Percentiles rank a stretch among this genome's conserved stretches.
phyloP scores from a whole-genome alignment of 2,888 invertebrate species.

The Timandra comae region DNA sequence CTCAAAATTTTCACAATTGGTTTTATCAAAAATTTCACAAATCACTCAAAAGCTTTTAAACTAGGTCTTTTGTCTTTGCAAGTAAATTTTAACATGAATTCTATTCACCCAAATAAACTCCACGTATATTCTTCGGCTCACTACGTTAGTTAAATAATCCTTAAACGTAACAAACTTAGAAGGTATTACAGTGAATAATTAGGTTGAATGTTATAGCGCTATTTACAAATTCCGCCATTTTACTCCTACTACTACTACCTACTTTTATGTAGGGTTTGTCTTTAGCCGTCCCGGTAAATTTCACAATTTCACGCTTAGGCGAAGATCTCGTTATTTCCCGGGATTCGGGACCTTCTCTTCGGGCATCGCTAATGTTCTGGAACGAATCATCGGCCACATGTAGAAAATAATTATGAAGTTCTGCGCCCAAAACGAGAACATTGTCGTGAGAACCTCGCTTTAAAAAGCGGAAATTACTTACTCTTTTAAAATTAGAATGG shows the following conservation, averaged over 20 bases:
- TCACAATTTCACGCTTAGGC: slow-evolving; percentile 70
- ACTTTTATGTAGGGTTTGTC: slow-evolving; percentile 28
- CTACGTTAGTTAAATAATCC: too few species aligned
- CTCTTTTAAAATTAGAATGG: too few species aligned
- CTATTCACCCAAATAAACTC: too few species aligned
- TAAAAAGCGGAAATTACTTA: slow-evolving; percentile 44
- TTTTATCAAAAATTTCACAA: too few species aligned
- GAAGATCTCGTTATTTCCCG: slow-evolving; percentile 64
- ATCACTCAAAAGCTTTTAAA: too few species aligned
- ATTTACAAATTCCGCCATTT: slow-evolving; percentile 3
- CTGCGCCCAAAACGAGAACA: slow-evolving; percentile 48
- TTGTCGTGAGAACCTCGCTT: slow-evolving; percentile 50
- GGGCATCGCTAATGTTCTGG: slow-evolving; percentile 60
- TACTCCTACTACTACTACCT: slow-evolving; percentile 3
- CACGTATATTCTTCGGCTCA: too few species aligned
- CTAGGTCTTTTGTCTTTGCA: too few species aligned
- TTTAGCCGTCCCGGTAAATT: slow-evolving; percentile 51
- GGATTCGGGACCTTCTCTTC: slow-evolving; percentile 41
- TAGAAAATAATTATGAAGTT: slow-evolving; percentile 67
- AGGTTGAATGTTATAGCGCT: too few species aligned
- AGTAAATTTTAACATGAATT: too few species aligned
- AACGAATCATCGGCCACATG: slow-evolving; percentile 64
- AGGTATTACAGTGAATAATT: too few species aligned
- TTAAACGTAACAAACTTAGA: too few species aligned
- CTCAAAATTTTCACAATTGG: too few species aligned